Evolutionary conservation across 2,797 vertebrate species (phyloP).

Genomic region (Enteromius anoplus): DNA sequence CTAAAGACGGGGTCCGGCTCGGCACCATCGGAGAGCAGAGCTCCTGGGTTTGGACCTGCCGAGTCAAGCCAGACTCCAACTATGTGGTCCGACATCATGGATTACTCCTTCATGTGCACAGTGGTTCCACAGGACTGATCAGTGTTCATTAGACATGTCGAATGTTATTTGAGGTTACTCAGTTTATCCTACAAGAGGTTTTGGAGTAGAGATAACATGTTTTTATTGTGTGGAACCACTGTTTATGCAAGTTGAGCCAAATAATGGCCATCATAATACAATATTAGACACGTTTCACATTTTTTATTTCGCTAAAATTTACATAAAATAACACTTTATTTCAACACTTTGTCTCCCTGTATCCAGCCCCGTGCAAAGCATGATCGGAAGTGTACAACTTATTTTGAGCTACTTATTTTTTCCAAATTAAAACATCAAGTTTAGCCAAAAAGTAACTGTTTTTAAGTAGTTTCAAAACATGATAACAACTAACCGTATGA

Average conservation of each 20-base stretch:
- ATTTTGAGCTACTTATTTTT: too few species aligned
- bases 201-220: not conserved
- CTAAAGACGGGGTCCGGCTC: slow-evolving; percentile 91
- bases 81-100: slow-evolving; percentile 86
- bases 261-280: not conserved
- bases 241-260: not conserved
- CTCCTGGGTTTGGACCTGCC: slow-evolving; percentile 96
- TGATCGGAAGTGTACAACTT: too few species aligned
- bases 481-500: not conserved
- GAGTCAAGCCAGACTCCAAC: slow-evolving; percentile 94
- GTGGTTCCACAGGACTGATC: not conserved
- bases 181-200: not conserved
- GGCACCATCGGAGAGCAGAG: slow-evolving; percentile 90
- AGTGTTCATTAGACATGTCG: not conserved
- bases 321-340: not conserved
- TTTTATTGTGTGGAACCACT: not conserved
- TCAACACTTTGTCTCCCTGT: too few species aligned
- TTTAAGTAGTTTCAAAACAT: not conserved
- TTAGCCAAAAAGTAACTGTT: too few species aligned
- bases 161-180: not conserved
- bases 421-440: too few species aligned
- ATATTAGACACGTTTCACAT: not conserved
- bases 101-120: not conserved
- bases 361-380: too few species aligned
- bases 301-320: not conserved